Evolutionary conservation across 2,797 vertebrate species (phyloP).

Genomic region (Podarcis lilfordi): DNA sequence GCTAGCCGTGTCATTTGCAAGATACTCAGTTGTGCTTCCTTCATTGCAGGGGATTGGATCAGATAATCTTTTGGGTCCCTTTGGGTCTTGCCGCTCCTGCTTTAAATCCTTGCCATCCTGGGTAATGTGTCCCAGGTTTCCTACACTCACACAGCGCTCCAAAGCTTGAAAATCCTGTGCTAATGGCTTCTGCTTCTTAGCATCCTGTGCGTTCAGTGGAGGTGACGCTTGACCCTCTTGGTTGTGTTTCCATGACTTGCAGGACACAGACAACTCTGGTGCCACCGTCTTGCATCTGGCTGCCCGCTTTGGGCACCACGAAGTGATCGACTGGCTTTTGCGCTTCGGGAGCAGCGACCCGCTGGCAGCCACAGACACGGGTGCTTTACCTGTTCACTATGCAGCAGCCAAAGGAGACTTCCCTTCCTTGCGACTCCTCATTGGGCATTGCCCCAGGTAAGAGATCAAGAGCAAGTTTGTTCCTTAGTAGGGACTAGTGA

Average conservation of each 20-base stretch:
- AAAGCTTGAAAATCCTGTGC: neutral
- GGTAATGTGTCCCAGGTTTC: neutral
- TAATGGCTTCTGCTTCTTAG: neutral
- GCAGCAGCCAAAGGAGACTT: slow-evolving; percentile 98
- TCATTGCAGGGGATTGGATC: too few species aligned
- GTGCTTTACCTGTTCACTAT: slow-evolving; percentile 92
- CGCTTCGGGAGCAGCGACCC: slow-evolving; percentile 87
- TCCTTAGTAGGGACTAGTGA: neutral
- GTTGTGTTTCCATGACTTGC: neutral
- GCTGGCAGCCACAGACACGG: slow-evolving; percentile 86
- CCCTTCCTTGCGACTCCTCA: slow-evolving; percentile 87
- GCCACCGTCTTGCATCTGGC: slow-evolving; percentile 95
- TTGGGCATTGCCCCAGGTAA: slow-evolving; percentile 92
- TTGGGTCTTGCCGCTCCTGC: too few species aligned
- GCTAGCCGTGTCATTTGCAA: too few species aligned
- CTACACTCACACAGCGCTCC: too few species aligned
- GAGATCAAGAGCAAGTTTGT: neutral
- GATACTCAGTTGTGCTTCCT: too few species aligned
- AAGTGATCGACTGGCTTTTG: slow-evolving; percentile 92
- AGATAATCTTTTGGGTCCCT: too few species aligned
- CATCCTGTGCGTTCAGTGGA: neutral
- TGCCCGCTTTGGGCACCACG: slow-evolving; percentile 93
- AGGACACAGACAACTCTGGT: slow-evolving; percentile 94
- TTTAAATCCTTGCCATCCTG: too few species aligned
- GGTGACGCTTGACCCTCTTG: neutral